Conservation (phyloP, 2,888 invertebrate genomes). For the Agonopterix heracliana region DNA sequence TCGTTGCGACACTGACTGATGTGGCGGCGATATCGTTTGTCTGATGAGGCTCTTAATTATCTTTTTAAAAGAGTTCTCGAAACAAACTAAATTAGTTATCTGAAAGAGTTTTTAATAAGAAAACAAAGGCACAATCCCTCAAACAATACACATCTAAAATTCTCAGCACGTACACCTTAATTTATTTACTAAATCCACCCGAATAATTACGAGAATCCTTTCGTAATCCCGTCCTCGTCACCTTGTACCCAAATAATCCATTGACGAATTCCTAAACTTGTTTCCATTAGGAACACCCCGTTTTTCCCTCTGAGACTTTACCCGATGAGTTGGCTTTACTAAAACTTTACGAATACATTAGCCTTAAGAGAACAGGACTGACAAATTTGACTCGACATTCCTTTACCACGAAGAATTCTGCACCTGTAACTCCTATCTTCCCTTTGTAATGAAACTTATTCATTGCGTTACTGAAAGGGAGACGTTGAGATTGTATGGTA, state of each 20-base stretch:
- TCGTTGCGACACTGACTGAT: too few relatives aligned
- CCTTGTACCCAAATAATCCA: conserved; percentile 28
- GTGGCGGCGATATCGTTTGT: too few relatives aligned
- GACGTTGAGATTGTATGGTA: background rate
- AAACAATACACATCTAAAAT: conserved; percentile 4
- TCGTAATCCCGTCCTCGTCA: conserved; percentile 17
- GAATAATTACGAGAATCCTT: conserved; percentile 34
- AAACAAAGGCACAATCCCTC: too few relatives aligned
- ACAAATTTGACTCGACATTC: conserved; percentile 55
- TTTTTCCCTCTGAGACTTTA: conserved; percentile 45
- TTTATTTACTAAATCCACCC: conserved; percentile 32
- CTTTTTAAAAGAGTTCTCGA: background rate
- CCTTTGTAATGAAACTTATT: conserved; percentile 6
- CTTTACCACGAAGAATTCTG: conserved; percentile 15
- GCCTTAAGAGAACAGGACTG: conserved; percentile 52
- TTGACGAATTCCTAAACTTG: conserved; percentile 53
- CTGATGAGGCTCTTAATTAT: too few relatives aligned
- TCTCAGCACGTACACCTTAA: conserved; percentile 27
- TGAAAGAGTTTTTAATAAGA: background rate
- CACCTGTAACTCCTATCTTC: conserved; percentile 4
- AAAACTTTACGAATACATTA: conserved; percentile 67
- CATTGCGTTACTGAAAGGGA: conserved; percentile 17
- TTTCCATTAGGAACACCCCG: conserved; percentile 51
- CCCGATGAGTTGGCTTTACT: conserved; percentile 52
- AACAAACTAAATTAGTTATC: conserved; percentile 4